phyloP scores from a whole-genome alignment of 2,888 invertebrate genomes.

The Horisme vitalbata region DNA sequence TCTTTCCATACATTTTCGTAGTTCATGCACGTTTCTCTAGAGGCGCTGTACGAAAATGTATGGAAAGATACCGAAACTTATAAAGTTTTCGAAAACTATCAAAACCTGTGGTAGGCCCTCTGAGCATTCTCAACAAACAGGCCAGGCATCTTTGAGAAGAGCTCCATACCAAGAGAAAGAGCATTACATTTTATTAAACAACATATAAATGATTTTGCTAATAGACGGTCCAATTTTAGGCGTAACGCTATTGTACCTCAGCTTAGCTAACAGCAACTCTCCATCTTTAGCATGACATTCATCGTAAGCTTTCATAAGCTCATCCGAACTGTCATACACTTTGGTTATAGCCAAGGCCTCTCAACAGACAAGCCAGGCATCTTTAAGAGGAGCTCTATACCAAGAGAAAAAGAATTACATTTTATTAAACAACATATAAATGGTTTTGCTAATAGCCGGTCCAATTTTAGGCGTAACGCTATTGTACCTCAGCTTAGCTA shows the following conservation, averaged over 20 bases:
- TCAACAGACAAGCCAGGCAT: conserved; percentile 94
- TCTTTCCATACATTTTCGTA: too few relatives aligned
- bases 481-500: conserved; percentile 85
- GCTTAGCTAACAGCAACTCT: conserved; percentile 83
- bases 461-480: conserved; percentile 85
- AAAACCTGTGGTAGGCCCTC: too few relatives aligned
- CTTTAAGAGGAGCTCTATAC: conserved; percentile 94
- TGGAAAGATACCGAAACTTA: too few relatives aligned
- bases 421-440: conserved; percentile 84
- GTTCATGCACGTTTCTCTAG: too few relatives aligned
- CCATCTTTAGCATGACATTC: conserved; percentile 66
- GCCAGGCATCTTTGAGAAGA: too few relatives aligned
- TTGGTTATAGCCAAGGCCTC: conserved; percentile 90
- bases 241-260: conserved; percentile 83
- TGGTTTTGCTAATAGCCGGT: conserved; percentile 84
- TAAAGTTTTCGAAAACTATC: too few relatives aligned
- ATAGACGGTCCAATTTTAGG: conserved; percentile 86
- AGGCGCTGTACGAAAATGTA: too few relatives aligned
- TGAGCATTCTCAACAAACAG: too few relatives aligned
- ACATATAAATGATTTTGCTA: conserved; percentile 85
- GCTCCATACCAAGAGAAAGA: too few relatives aligned
- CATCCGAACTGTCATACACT: conserved; percentile 87
- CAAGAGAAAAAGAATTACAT: too few relatives aligned
- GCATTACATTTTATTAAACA: conserved; percentile 76
- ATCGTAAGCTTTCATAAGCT: conserved; percentile 67